These are phyloP conservation scores for Turnix velox DNA, from an alignment of 2,113 vertebrate genomes.

Conservation along the genomic window DNA sequence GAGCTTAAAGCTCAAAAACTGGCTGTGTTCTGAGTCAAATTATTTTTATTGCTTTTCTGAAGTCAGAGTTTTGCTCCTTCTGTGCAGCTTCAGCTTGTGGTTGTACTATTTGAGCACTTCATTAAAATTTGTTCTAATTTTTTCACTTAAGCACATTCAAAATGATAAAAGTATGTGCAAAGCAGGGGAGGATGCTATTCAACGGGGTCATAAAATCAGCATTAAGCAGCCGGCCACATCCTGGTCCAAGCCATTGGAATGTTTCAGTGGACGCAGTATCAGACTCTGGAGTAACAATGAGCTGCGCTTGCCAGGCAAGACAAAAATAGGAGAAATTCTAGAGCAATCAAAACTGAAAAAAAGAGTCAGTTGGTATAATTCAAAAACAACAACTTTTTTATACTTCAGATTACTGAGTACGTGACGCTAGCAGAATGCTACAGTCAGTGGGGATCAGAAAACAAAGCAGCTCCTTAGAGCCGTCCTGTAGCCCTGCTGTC, in stretches of 20 bases:
- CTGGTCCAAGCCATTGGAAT: slow-evolving; percentile 34
- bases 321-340: background rate
- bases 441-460: fast-evolving
- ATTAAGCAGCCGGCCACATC: background rate
- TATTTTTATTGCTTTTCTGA: slow-evolving; percentile 13
- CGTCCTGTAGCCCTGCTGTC: background rate
- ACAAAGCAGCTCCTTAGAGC: background rate
- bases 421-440: background rate
- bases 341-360: background rate
- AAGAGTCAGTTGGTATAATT: background rate
- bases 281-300: background rate
- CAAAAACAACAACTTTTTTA: background rate
- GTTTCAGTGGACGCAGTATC: background rate
- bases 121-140: background rate
- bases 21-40: background rate
- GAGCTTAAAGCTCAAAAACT: background rate
- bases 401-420: background rate
- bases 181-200: slow-evolving; percentile 11
- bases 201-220: slow-evolving; percentile 18
- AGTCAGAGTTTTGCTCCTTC: background rate
- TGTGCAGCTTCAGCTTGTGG: background rate
- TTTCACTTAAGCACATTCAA: background rate
- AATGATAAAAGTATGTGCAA: slow-evolving; percentile 21
- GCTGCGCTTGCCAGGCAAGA: background rate
- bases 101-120: background rate